Conservation (phyloP, 2,888 invertebrate genomes). For the Coelinius sp. region DNA sequence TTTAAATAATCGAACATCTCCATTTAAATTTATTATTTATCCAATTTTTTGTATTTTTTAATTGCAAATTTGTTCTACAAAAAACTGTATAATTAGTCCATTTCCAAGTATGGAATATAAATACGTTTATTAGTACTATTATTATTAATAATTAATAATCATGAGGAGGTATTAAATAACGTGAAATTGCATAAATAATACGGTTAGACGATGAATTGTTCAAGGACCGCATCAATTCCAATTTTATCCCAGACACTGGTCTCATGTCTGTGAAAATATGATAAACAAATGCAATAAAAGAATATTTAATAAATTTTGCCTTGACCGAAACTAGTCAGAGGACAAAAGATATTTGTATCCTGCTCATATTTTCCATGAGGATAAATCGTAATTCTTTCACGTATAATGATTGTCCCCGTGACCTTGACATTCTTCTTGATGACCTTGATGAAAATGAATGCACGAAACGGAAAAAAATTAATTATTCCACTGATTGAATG, state of each 20-base stretch:
- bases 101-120: too few relatives aligned
- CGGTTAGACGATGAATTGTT: neutral
- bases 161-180: neutral
- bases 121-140: too few relatives aligned
- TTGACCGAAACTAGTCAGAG: neutral
- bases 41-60: too few relatives aligned
- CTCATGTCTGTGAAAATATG: neutral
- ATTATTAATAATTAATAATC: too few relatives aligned
- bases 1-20: neutral
- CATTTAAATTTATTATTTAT: too few relatives aligned
- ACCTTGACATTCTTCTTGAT: slow-evolving; percentile 14
- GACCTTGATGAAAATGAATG: neutral
- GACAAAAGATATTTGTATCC: neutral
- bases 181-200: neutral
- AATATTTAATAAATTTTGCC: neutral
- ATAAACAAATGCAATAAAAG: neutral
- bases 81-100: too few relatives aligned
- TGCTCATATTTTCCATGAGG: neutral
- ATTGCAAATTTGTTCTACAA: too few relatives aligned
- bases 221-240: neutral
- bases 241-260: slow-evolving; percentile 5
- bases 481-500: too few relatives aligned
- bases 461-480: too few relatives aligned
- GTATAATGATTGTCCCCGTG: neutral
- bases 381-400: neutral